Evolutionary conservation across 2,888 invertebrate genomes (phyloP), one percentile per base, ranked within the genome.

Genomic region (Myopa tessellatipennis): DNA sequence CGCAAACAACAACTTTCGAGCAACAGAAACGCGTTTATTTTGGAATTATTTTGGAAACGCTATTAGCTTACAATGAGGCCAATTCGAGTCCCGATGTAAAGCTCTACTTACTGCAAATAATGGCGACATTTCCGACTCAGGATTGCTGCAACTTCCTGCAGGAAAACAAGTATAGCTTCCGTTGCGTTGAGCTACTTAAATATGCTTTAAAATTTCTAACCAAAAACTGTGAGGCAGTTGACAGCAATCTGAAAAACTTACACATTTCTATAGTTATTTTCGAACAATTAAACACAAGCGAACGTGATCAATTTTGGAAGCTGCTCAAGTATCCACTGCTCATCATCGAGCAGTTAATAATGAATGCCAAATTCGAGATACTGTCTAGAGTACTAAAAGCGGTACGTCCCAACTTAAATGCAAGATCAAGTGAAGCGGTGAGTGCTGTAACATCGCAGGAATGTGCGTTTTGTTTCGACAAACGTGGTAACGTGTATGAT

Each of bases 281-380:
- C 85, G 89, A 92, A 1, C 91, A 92, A 83, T 90, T 95, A 75
- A 91, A 92, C 7, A 76, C 84, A 0, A 90, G 89, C 67, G 91
- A 94, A 85, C 91, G 92, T 75, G 88, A 90, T 26, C 89, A 92
- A 58, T 92, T 94, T 79, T 92, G 93, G 87, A 91, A 92, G 81
- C 86, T 95, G 36, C 91, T 94, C 34, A 91, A 92, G 69, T 91
- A 91, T 80, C 97, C 97, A 0, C 86, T 95, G 61, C 88, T 95
- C 4, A 93, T 97, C 84, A 90, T 97, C 10, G 97, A 97, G 85
- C 95, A 96, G 86, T 91, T 96, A 74, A 87, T 97, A 14, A 96
- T 97, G 96, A 96, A 97, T 85, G 94, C 93, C 0, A 94, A 94
- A 85, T 90, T 95, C 73, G 95, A 95, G 82, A 90, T 91, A 73